Evolutionary conservation across 2,113 vertebrate species (phyloP).

Genomic region (Eretmochelys imbricata): DNA sequence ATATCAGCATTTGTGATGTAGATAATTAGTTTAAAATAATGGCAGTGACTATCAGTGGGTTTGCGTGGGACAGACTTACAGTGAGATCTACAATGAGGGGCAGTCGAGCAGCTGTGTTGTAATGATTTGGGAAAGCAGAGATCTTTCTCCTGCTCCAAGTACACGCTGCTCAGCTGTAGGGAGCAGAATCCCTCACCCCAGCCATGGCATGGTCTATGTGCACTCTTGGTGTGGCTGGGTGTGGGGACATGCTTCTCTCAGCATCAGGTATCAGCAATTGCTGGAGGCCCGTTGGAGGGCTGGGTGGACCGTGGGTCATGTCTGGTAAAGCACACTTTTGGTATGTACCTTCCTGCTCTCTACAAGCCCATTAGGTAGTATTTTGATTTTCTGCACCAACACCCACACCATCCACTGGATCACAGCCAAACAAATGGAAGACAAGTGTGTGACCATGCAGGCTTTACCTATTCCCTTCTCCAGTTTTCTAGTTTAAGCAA

Average conservation of each 20-base stretch:
- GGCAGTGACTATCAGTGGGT: neutral
- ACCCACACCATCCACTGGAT: neutral
- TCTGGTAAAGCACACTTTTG: neutral
- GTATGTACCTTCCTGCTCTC: neutral
- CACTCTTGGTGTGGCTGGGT: neutral
- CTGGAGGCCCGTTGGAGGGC: accelerated
- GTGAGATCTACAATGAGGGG: neutral
- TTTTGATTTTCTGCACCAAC: neutral
- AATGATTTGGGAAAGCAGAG: neutral
- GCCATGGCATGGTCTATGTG: neutral
- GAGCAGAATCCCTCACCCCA: neutral
- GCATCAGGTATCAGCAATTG: neutral
- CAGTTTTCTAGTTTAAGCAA: neutral
- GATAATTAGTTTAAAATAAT: neutral
- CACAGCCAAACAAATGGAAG: neutral
- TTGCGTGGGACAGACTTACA: neutral
- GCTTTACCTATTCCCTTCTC: neutral
- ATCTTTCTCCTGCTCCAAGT: neutral
- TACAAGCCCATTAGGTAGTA: neutral
- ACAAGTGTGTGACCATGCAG: accelerated
- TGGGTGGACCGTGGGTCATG: accelerated
- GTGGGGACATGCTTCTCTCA: neutral
- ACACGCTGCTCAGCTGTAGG: accelerated
- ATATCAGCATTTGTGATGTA: neutral
- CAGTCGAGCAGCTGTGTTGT: neutral